Evolutionary conservation across 2,888 invertebrate species (phyloP).

Genomic region (Yponomeuta plumbellus): DNA sequence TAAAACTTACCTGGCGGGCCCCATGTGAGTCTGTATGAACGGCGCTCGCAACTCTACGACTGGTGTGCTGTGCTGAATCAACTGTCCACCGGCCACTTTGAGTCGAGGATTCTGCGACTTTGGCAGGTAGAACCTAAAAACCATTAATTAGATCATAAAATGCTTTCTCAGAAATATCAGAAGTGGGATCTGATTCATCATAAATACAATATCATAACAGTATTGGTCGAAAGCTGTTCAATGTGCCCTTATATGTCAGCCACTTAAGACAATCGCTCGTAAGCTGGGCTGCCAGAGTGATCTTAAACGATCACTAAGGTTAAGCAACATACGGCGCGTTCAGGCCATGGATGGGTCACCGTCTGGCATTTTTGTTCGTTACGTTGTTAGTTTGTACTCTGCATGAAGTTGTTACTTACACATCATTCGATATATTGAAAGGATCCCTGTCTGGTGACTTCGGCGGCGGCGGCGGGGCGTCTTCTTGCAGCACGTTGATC

Average conservation of each 20-base stretch:
- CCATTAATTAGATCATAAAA: background rate
- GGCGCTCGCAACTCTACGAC: conserved; percentile 95
- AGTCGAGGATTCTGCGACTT: conserved; percentile 88
- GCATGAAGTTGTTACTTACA: conserved; percentile 73
- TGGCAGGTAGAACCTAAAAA: conserved; percentile 91
- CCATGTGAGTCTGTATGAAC: conserved; percentile 97
- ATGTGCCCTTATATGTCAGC: no score
- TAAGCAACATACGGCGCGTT: no score
- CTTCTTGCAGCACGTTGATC: conserved; percentile 95
- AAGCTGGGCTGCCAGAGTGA: no score
- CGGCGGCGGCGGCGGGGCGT: conserved; percentile 92
- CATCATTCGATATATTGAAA: conserved; percentile 98
- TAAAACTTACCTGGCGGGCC: conserved; percentile 53
- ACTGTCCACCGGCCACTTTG: conserved; percentile 92
- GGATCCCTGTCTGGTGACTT: conserved; percentile 96
- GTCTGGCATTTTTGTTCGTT: no score
- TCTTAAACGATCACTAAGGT: no score
- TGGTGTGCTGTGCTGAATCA: conserved; percentile 98
- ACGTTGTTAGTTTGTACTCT: background rate
- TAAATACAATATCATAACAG: no score
- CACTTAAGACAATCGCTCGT: no score
- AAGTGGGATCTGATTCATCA: no score
- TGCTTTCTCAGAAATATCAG: background rate
- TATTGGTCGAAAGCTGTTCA: no score
- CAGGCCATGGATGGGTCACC: no score